These are phyloP conservation scores for Cataglyphis albicans DNA, from an alignment of 2,888 invertebrate species.

Conservation along the genomic window DNA sequence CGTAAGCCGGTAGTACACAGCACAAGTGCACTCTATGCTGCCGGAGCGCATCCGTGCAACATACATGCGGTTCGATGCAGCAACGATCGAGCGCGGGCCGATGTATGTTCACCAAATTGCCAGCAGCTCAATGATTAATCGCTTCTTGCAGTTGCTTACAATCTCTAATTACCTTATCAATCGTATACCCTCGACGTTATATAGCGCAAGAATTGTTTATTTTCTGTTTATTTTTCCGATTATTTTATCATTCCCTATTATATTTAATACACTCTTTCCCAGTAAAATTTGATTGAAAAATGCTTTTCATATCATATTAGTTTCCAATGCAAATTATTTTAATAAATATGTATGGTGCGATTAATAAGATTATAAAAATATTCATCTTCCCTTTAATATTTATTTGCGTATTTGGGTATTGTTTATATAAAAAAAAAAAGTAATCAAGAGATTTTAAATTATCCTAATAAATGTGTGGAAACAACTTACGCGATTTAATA, in stretches of 20 bases:
- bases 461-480: background rate
- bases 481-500: background rate
- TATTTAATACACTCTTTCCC: background rate
- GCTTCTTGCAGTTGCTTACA: constrained; percentile 54
- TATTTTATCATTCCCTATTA: constrained; percentile 2
- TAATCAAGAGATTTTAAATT: background rate
- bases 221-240: background rate
- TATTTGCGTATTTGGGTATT: too few species aligned
- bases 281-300: constrained; percentile 6
- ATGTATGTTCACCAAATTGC: constrained; percentile 47
- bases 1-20: constrained; percentile 25
- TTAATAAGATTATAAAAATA: background rate
- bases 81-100: constrained; percentile 19
- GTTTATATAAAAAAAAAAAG: background rate
- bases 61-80: constrained; percentile 47
- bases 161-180: constrained; percentile 46
- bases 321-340: background rate
- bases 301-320: background rate
- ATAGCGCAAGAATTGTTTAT: background rate
- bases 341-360: background rate
- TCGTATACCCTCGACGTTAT: constrained; percentile 13
- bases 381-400: background rate
- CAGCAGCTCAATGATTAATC: constrained; percentile 52
- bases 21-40: constrained; percentile 44
- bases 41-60: constrained; percentile 42